Percentiles rank a stretch among this genome's conserved stretches.
Evolutionary conservation across 2,888 invertebrate species (phyloP).

Genomic region (Sinodicranocentrus sp.): DNA sequence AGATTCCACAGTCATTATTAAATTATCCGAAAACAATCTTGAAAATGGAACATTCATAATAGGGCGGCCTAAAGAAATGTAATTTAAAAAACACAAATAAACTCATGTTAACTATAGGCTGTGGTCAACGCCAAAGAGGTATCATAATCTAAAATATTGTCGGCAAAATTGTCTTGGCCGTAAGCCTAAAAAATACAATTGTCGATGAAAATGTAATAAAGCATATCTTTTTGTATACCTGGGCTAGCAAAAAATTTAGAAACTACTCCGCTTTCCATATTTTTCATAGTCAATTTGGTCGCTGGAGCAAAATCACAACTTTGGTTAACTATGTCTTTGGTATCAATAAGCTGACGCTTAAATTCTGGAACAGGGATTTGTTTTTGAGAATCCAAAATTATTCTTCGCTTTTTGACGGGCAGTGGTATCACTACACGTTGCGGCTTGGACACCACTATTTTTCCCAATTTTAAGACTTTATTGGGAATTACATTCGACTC

Average conservation of each 20-base stretch:
- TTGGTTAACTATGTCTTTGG: slow-evolving; percentile 68
- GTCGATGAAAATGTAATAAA: too few species aligned
- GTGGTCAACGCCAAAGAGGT: too few species aligned
- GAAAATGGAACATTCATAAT: slow-evolving; percentile 66
- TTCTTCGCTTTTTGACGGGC: slow-evolving; percentile 47
- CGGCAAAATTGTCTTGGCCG: too few species aligned
- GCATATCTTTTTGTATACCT: slow-evolving; percentile 60
- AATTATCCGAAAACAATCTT: slow-evolving; percentile 71
- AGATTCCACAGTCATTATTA: slow-evolving; percentile 68
- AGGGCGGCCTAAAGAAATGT: slow-evolving; percentile 64
- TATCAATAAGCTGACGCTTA: slow-evolving; percentile 70
- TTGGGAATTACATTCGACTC: neutral
- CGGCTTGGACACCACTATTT: neutral
- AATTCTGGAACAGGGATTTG: slow-evolving; percentile 70
- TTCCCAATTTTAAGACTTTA: neutral
- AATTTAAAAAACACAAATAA: neutral
- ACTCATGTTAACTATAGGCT: neutral
- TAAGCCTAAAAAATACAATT: neutral
- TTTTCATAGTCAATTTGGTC: slow-evolving; percentile 71
- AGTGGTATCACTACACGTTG: neutral
- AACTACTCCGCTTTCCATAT: slow-evolving; percentile 68
- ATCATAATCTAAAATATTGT: too few species aligned
- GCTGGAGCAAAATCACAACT: slow-evolving; percentile 71
- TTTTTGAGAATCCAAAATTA: slow-evolving; percentile 69
- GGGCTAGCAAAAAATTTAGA: slow-evolving; percentile 73